Evolutionary conservation across 2,888 invertebrate genomes (phyloP), one percentile per base, ranked within the genome.

Genomic region (Drosophila meridiana): DNA sequence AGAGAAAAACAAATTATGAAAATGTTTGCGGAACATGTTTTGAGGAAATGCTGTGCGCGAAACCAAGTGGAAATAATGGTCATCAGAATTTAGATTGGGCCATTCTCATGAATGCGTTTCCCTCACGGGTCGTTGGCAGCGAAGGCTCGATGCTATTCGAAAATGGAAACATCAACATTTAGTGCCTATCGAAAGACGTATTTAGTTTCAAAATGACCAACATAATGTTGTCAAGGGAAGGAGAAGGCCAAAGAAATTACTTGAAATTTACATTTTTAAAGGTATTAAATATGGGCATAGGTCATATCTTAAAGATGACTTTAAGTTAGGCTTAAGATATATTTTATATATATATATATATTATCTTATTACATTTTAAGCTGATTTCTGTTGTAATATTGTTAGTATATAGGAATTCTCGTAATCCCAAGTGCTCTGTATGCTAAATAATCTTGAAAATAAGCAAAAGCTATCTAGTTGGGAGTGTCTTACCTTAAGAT

Each of bases 21-120:
- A 68, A 75, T 78, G 70, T 53, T 61, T 68, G 48, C 58, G 36
- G 60, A 64, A 55, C 45, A 62, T 65, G 63, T 60, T 52, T 61
- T 38, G 28, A 55, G 74, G 26, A 64, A 77, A 76, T 70, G 65
- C 47, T 43, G 9, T n/a, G 47, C 40, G 55, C 30, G 26, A 30
- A 58, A 43, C 67, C 62, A 76, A 66, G 65, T 63, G 34, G 56
- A 69, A 69, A 69, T 73, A 77, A 78, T 78, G 79, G 38, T 72
- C 48, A 75, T 71, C 60, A 78, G 72, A 78, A 78, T 78, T 75
- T 75, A 78, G 71, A 78, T 78, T 67, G 79, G 63, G 66, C 38
- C 73, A 69, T 79, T 64, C 65, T 57, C 68, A 47, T 47, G 53
- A 69, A 73, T 76, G 75, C 11, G 30, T 58, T 62, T 28, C 57